phyloP scores from a whole-genome alignment of 2,797 vertebrate species.

The Cyprinodon diabolis region DNA sequence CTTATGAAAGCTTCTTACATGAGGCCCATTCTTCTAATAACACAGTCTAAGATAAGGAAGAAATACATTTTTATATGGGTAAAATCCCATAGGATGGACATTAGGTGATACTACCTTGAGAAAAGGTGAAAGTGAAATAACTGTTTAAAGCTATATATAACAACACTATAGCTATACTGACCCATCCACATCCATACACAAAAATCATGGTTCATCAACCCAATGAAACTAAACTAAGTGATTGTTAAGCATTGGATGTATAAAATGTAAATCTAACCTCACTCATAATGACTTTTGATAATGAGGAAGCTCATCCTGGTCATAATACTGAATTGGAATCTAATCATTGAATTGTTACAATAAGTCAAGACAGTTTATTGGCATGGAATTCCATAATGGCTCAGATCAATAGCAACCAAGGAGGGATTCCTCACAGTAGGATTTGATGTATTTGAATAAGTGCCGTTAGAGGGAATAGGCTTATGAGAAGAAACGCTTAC shows the following conservation, averaged over 20 bases:
- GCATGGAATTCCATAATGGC: conserved; percentile 80
- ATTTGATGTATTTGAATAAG: conserved; percentile 80
- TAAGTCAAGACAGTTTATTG: conserved; percentile 82
- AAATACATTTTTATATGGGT: background rate
- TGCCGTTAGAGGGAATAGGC: conserved; percentile 51
- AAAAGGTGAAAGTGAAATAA: conserved; percentile 14
- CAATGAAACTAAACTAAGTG: conserved; percentile 74
- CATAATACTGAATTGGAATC: conserved; percentile 63
- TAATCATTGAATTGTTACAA: conserved; percentile 83
- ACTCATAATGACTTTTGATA: conserved; percentile 82
- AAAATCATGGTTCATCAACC: conserved; percentile 65
- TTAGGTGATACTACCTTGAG: conserved; percentile 3
- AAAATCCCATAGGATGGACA: conserved; percentile 9
- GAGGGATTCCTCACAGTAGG: conserved; percentile 67
- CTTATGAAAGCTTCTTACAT: no score
- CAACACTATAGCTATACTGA: conserved; percentile 65
- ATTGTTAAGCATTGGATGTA: conserved; percentile 79
- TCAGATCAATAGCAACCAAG: conserved; percentile 74
- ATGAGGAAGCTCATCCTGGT: conserved; percentile 76
- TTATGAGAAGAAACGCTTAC: conserved; percentile 40
- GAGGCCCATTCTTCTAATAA: no score
- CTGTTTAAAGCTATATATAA: conserved; percentile 49
- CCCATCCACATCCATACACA: conserved; percentile 64
- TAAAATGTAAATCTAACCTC: conserved; percentile 81
- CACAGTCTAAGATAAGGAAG: background rate